Base-by-base conservation (phyloP, 2,888 invertebrate genomes). In the Nomada ruficornis region DNA sequence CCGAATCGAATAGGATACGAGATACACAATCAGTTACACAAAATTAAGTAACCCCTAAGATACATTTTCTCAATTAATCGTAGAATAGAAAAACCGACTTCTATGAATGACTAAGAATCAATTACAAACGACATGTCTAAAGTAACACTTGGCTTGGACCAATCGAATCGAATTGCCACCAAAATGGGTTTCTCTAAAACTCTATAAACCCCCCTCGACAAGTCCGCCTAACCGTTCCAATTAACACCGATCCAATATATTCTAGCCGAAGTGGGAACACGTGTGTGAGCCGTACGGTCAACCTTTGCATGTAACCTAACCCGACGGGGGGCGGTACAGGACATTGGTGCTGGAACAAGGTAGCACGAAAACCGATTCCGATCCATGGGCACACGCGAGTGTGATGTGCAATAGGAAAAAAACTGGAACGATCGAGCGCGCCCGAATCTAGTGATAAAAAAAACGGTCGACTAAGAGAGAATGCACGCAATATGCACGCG, bases 401-500 rank as follows among this genome's bases (percentile, higher is more conserved):
- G 23, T 0, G 54, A 52, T 36, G 13, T 11, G 3, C 47, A 29
- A 52, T 7, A 23, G 18, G 36, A 1, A 36, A 15, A 15, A 4
- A 52, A n/a, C n/a, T 2, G 13, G n/a, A 54, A 23, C 10, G 23
- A 42, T 47, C 50, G 47, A 15, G 44, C 20, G 20, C 42, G 26
- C 62, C 23, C 13, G 59, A 26, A 50, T 52, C 42, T 44, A 20
- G 10, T 9, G 2, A 20, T 20, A 50, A 50, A 23, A 29, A 36
- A 44, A 18, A 18, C 26, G 13, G 54, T 62, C 15, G n/a, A 55
- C 18, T 7, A 2, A 36, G 67, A 68, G 52, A 65, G 72, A 64
- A 82, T 70, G 52, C 77, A 80, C 67, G 55, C 79, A 65, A 67
- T 36, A 82, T 70, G 47, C 77, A 80, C 70, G 59, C 79, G 69